Evolutionary conservation across 2,113 vertebrate species (phyloP), one percentile per base, ranked within the genome.

Genomic region (Murina feae): DNA sequence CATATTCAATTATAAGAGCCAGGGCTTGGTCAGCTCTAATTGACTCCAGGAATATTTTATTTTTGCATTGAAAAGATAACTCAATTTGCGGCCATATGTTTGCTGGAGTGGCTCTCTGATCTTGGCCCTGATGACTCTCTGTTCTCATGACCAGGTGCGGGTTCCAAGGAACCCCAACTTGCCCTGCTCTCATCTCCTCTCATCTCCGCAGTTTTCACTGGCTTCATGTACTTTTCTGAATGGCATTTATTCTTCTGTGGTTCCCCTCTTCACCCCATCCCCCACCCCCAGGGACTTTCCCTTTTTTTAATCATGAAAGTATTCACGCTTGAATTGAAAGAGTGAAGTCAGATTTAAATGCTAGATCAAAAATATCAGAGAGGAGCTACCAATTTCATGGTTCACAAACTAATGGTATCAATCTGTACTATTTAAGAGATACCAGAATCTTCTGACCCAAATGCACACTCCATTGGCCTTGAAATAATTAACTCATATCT

Each of bases 381-480:
- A 97, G 90, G 84, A 95, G 96, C 79, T 90, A 95, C 95, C 90
- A 96, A 97, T 97, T 96, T 97, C 96, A 97, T 30, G 95, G 97
- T 96, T 96, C 96, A 95, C 60, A 51, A 92, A 82, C 69, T 96
- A 96, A 97, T 95, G 88, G 88, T 92, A 97, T 96, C 96, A 95
- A 90, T 96, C 96, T 97, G 96, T 86, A 55, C 55, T 66, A 2
- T 65, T 90, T 96, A 97, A 97, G 82, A 95, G 97, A 97, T 93
- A 95, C 60, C 97, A 97, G 96, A 92, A 88, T 90, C 94, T 85
- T 72, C 49, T 79, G 96, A 95, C 88, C 88, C 95, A 90, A 75
- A 82, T 53, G 76, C 91, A 90, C 96, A 95, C 90, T 94, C 80
- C 92, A 53, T 25, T 93, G 95, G 90, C 94, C 96, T 97, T 97